Evolutionary conservation across 2,797 vertebrate genomes (phyloP).

Genomic region (Trematocara caparti): DNA sequence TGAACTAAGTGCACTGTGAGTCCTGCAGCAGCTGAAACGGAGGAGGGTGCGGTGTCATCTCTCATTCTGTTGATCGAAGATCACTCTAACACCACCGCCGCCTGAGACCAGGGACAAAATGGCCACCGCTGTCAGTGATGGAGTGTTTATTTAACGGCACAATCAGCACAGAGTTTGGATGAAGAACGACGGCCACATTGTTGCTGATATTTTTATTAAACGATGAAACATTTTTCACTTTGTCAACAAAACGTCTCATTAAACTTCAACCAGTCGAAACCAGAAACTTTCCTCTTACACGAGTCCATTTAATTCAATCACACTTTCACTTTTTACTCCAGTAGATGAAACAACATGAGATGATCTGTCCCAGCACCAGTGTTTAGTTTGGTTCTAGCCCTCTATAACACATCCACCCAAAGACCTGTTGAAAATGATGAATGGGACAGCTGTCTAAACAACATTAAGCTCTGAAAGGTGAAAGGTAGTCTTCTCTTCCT

Average conservation of each 20-base stretch:
- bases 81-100: not conserved
- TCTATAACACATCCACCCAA: not conserved
- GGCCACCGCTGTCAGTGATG: not conserved
- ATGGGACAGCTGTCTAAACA: not conserved
- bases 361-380: not conserved
- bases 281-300: not conserved
- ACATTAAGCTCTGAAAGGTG: not conserved
- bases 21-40: not conserved
- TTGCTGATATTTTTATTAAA: not conserved
- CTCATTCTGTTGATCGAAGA: not conserved
- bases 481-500: not conserved
- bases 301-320: not conserved
- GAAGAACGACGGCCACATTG: not conserved
- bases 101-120: not conserved
- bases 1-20: not conserved
- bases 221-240: not conserved
- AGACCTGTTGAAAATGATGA: not conserved
- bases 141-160: not conserved
- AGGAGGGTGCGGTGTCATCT: not conserved
- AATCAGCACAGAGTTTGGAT: not conserved
- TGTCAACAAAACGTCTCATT: not conserved
- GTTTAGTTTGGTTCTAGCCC: not conserved
- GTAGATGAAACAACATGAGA: not conserved
- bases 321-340: not conserved
- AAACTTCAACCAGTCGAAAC: not conserved